Evolutionary conservation across 1,140 invertebrate species (phyloP).

Genomic region (Plodia interpunctella): DNA sequence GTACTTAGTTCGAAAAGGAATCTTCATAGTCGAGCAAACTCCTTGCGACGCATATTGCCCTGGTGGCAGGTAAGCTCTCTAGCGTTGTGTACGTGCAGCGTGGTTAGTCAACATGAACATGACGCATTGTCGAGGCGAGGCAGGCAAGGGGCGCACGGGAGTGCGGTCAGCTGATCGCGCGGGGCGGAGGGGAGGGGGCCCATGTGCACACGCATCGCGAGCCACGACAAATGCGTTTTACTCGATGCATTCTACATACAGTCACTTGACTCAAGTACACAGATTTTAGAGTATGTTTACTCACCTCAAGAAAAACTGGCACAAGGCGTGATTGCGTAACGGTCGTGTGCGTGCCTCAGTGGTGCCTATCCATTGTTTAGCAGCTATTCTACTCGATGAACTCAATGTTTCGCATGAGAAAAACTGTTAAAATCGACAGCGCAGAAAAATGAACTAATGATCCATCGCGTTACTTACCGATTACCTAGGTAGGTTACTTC

Average conservation of each 20-base stretch:
- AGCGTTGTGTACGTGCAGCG: slow-evolving; percentile 37
- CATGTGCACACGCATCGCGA: slow-evolving; percentile 57
- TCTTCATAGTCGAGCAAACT: not conserved
- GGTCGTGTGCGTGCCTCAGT: slow-evolving; percentile 27
- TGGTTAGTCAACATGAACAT: slow-evolving; percentile 35
- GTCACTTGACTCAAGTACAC: slow-evolving; percentile 28
- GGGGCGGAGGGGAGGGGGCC: slow-evolving; percentile 21
- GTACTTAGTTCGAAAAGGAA: not conserved
- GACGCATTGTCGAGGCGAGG: slow-evolving; percentile 38
- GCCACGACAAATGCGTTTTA: slow-evolving; percentile 32
- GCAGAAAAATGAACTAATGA: not conserved
- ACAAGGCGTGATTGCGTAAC: slow-evolving; percentile 54
- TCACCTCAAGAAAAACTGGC: slow-evolving; percentile 35
- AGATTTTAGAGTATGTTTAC: slow-evolving; percentile 30
- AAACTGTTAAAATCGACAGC: slow-evolving; percentile 3
- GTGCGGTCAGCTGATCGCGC: slow-evolving; percentile 15
- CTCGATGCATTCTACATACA: slow-evolving; percentile 31
- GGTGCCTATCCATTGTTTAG: slow-evolving; percentile 20
- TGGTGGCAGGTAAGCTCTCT: slow-evolving; percentile 24
- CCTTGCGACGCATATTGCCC: slow-evolving; percentile 25
- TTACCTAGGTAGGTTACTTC: too few relatives aligned
- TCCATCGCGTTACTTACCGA: not conserved
- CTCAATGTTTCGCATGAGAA: slow-evolving; percentile 28
- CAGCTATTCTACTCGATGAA: slow-evolving; percentile 26
- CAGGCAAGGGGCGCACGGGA: slow-evolving; percentile 29